Evolutionary conservation across 2,113 vertebrate genomes (phyloP), one percentile per base, ranked within the genome.

Genomic region (Platanista minor): DNA sequence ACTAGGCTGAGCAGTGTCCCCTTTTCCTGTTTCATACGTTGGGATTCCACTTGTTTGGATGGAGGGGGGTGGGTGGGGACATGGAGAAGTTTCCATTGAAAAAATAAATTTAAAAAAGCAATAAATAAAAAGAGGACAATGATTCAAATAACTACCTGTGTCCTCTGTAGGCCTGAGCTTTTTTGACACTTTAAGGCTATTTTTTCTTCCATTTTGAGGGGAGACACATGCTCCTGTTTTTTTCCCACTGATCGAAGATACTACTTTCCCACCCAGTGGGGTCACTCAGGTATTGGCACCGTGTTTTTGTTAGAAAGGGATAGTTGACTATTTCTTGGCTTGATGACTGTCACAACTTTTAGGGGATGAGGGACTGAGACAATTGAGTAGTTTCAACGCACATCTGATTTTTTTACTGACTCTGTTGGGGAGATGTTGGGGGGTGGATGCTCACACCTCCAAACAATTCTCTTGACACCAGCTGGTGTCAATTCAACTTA

Each of bases 201-300:
- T 83, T 88, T 82, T 74, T 62, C 43, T 85, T 71, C 31, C 67
- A 41, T 87, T 66, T 67, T 41, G 8, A 90, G n/a, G 21, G 31
- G 84, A 69, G 64, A 74, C 14, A 93, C 78, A 88, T 67, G 11
- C 33, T 39, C 29, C n/a, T 8, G 9, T 61, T 78, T 89, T 90
- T 78, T 78, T 59, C 52, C 92, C 49, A 12, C 84, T 54, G 54
- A 29, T 94, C 1, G 33, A 36, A 95, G 36, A 66, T 36, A 9
- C 43, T 33, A 41, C 41, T 61, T 67, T 21, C 72, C 23, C 13
- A 36, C 41, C 31, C 33, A 46, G 33, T 20, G 74, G 39, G 46
- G 11, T 52, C 77, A 15, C 72, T 67, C 2, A 4, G 66, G 27
- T 31, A 8, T 49, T 7, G 23, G 87, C 17, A n/a, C 36, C 29